Percentiles rank a stretch among this genome's conserved stretches.
Evolutionary conservation across 1,140 invertebrate genomes (phyloP).

Genomic region (Psilanteris sp.): DNA sequence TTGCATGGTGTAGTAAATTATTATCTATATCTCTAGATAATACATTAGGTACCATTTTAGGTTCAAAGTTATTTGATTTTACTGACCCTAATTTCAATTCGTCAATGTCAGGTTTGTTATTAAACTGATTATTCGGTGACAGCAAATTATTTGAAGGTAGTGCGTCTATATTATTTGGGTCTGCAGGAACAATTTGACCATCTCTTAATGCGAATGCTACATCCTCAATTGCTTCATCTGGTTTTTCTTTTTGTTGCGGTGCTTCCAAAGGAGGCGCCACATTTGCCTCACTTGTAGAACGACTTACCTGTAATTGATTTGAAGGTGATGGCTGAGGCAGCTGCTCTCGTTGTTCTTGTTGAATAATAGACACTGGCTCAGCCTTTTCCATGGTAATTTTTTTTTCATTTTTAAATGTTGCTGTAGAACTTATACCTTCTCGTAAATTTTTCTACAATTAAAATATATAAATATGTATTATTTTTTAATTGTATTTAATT

Average conservation of each 20-base stretch:
- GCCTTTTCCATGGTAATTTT: slow-evolving; percentile 8
- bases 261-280: slow-evolving; percentile 69
- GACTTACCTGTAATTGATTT: slow-evolving; percentile 76
- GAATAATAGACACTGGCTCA: not conserved
- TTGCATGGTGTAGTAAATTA: too few species aligned
- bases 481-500: too few species aligned
- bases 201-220: slow-evolving; percentile 67
- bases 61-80: not conserved
- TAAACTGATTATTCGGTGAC: too few species aligned
- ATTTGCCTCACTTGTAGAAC: slow-evolving; percentile 63
- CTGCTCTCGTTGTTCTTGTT: slow-evolving; percentile 39
- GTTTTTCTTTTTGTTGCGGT: slow-evolving; percentile 54
- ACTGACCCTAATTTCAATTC: not conserved
- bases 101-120: too few species aligned
- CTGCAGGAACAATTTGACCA: slow-evolving; percentile 72
- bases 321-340: slow-evolving; percentile 55
- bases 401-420: slow-evolving; percentile 8
- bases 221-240: slow-evolving; percentile 59
- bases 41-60: not conserved
- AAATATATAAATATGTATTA: too few species aligned
- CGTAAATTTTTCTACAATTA: slow-evolving; percentile 11
- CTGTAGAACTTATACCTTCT: slow-evolving; percentile 6
- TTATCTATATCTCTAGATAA: slow-evolving; percentile 2
- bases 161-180: slow-evolving; percentile 57
- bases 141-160: not conserved